Conservation (phyloP, 2,113 vertebrate species). For the Zosterops hypoxanthus region DNA sequence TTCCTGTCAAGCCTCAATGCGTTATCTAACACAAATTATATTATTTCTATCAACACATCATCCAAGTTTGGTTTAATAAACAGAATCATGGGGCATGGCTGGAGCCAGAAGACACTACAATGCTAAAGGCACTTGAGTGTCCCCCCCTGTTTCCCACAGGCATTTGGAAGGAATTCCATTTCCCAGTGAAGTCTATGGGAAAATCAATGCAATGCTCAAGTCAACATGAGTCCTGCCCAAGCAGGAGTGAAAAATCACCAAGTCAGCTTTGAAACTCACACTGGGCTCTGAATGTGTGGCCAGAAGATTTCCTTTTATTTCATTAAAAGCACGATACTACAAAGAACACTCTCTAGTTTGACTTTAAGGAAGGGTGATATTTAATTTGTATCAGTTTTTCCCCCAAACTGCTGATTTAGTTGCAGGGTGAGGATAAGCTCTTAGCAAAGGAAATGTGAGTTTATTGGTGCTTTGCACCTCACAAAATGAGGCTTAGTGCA, state of each 20-base stretch:
- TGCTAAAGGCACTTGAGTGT: background rate
- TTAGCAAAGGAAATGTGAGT: background rate
- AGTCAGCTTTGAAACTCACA: background rate
- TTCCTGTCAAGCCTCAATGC: background rate
- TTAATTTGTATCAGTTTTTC: background rate
- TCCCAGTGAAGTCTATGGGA: background rate
- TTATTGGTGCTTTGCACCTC: background rate
- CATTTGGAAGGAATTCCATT: slow-evolving; percentile 2
- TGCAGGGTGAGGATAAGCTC: background rate
- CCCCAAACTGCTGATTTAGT: background rate
- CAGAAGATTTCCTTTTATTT: background rate
- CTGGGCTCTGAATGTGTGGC: background rate
- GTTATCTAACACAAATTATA: background rate
- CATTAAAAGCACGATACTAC: background rate
- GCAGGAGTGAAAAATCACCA: background rate
- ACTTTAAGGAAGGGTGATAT: background rate
- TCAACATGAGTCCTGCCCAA: background rate
- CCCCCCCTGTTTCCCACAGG: background rate
- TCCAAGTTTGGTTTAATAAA: background rate
- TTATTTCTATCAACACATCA: background rate
- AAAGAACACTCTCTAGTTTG: background rate
- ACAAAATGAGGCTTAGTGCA: background rate
- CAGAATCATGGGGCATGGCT: background rate
- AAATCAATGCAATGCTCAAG: background rate
- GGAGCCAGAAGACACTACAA: background rate